Evolutionary conservation across 2,888 invertebrate species (phyloP).

Genomic region (Idaea biselata): DNA sequence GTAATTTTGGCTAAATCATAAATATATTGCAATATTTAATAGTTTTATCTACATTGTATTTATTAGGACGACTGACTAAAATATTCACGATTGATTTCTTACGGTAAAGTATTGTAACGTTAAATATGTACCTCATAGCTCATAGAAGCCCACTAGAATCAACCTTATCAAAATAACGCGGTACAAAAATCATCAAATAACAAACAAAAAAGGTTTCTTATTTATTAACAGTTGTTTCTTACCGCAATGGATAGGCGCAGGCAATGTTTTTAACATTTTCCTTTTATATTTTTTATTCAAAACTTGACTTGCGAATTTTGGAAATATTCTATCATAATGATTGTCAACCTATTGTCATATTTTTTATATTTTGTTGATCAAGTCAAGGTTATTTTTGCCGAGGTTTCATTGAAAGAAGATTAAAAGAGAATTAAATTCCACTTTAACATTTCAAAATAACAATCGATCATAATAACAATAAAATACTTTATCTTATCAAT

Average conservation of each 20-base stretch:
- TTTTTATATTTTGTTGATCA: not conserved
- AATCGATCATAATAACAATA: not conserved
- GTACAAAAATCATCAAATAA: not conserved
- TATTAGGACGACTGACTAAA: too few species aligned
- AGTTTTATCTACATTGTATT: not conserved
- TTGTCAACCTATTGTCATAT: not conserved
- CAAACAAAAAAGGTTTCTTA: not conserved
- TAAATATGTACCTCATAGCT: too few species aligned
- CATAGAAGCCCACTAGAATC: too few species aligned
- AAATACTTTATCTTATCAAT: not conserved
- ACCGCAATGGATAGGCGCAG: not conserved
- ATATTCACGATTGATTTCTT: too few species aligned
- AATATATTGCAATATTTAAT: not conserved
- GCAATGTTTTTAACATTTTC: constrained; percentile 2
- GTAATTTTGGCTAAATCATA: not conserved
- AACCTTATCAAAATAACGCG: too few species aligned
- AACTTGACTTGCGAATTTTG: not conserved
- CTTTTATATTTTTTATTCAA: constrained; percentile 4
- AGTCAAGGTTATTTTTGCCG: not conserved
- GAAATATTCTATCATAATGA: not conserved
- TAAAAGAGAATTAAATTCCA: constrained; percentile 5
- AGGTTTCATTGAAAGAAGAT: not conserved
- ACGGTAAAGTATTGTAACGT: too few species aligned
- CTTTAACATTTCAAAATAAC: not conserved
- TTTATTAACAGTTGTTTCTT: not conserved